Percentiles rank a stretch among this genome's conserved stretches.
These are phyloP conservation scores for Arremon brunneinucha DNA, from an alignment of 2,797 vertebrate species.

Conservation along the genomic window DNA sequence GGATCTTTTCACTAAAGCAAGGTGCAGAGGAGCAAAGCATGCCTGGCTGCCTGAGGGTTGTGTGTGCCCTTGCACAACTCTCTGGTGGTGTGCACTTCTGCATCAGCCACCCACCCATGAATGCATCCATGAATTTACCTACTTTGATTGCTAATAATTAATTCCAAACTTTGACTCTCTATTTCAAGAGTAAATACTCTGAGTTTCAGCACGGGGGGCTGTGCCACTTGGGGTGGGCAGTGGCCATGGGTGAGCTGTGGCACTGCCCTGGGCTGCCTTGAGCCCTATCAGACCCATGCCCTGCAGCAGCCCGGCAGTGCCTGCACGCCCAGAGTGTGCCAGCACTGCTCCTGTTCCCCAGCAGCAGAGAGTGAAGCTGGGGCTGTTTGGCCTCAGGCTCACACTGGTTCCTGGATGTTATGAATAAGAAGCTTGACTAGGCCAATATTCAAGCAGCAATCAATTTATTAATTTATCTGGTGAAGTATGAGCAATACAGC, in stretches of 20 bases:
- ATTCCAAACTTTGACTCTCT: not conserved
- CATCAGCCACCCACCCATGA: accelerated
- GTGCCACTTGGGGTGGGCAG: not conserved
- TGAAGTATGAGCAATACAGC: too few species aligned
- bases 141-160: not conserved
- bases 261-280: accelerated
- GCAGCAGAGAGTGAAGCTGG: too few species aligned
- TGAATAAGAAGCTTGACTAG: too few species aligned
- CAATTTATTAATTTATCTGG: too few species aligned
- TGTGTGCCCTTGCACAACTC: not conserved
- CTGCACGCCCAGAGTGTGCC: not conserved
- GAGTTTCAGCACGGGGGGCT: not conserved
- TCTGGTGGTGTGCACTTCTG: too few species aligned
- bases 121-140: not conserved
- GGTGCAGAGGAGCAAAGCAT: accelerated
- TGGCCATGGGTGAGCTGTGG: accelerated
- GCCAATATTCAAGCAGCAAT: too few species aligned
- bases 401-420: not conserved
- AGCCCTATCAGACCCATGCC: accelerated
- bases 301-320: not conserved
- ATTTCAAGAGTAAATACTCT: not conserved
- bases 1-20: not conserved
- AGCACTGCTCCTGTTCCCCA: not conserved
- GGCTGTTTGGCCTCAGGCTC: not conserved
- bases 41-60: accelerated